Conservation (phyloP, 2,113 vertebrate genomes). For the Colinus virginianus region DNA sequence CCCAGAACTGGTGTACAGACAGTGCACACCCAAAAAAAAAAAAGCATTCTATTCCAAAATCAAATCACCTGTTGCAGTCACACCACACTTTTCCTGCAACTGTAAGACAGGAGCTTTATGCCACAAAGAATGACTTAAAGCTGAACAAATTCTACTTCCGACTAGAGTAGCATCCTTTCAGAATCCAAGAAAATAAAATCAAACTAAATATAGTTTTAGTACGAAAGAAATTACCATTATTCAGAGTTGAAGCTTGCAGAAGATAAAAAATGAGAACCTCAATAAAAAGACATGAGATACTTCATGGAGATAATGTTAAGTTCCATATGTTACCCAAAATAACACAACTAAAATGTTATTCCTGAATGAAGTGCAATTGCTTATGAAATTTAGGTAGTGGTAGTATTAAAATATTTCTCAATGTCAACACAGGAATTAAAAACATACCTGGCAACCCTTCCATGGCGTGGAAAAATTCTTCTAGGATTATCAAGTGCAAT, state of each 20-base stretch:
- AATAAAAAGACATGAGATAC: background rate
- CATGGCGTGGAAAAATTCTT: background rate
- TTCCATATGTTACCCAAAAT: background rate
- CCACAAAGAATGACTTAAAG: background rate
- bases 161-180: background rate
- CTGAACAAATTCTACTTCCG: background rate
- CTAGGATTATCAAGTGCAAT: background rate
- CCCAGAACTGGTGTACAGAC: fast-evolving
- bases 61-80: background rate
- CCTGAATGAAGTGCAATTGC: background rate
- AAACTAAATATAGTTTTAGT: background rate
- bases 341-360: background rate
- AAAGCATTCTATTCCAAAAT: background rate
- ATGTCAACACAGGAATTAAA: background rate
- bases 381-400: background rate
- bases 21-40: background rate
- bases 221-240: background rate
- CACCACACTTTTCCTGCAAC: background rate
- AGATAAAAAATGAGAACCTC: background rate
- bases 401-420: background rate
- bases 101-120: background rate
- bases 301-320: background rate
- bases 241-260: background rate
- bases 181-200: background rate
- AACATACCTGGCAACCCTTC: background rate